phyloP scores from a whole-genome alignment of 2,888 invertebrate genomes.

The Chesias legatella region DNA sequence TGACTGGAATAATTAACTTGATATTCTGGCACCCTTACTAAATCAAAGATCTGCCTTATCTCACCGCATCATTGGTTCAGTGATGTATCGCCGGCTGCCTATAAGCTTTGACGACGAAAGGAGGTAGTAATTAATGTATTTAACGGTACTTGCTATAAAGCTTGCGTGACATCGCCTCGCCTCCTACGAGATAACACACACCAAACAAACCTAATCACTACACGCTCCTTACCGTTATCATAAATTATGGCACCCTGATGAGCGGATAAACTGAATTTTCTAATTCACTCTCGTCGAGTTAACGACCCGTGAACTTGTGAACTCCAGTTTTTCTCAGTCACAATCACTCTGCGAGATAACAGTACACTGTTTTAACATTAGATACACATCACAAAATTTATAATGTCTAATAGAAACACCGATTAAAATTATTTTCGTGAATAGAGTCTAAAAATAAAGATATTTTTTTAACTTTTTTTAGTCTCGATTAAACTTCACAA shows the following conservation, averaged over 20 bases:
- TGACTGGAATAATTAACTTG: slow-evolving; percentile 18
- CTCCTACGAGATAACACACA: slow-evolving; percentile 57
- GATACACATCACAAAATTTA: slow-evolving; percentile 46
- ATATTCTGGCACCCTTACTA: slow-evolving; percentile 14
- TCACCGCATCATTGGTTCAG: slow-evolving; percentile 31
- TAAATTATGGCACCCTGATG: slow-evolving; percentile 76
- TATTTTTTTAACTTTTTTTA: slow-evolving; percentile 30
- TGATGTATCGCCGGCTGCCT: slow-evolving; percentile 42
- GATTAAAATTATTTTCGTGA: slow-evolving; percentile 5
- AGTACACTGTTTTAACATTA: slow-evolving; percentile 33
- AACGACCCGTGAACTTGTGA: slow-evolving; percentile 74
- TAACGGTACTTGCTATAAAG: slow-evolving; percentile 40
- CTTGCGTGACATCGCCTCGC: slow-evolving; percentile 35
- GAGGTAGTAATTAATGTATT: slow-evolving; percentile 46
- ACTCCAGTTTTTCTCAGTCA: slow-evolving; percentile 63
- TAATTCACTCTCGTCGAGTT: slow-evolving; percentile 58
- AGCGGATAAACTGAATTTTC: slow-evolving; percentile 63
- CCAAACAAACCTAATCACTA: slow-evolving; percentile 73
- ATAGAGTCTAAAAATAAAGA: slow-evolving; percentile 17
- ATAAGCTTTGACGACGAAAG: slow-evolving; percentile 37
- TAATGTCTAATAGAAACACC: background rate
- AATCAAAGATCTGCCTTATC: slow-evolving; percentile 32
- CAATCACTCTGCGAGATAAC: slow-evolving; percentile 57
- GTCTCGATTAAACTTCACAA: slow-evolving; percentile 46
- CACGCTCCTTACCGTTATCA: slow-evolving; percentile 75